These are phyloP conservation scores for Sanderia malayensis DNA, from an alignment of 30 jellyfish, hydroid and myxozoan genomes.

Conservation along the genomic window DNA sequence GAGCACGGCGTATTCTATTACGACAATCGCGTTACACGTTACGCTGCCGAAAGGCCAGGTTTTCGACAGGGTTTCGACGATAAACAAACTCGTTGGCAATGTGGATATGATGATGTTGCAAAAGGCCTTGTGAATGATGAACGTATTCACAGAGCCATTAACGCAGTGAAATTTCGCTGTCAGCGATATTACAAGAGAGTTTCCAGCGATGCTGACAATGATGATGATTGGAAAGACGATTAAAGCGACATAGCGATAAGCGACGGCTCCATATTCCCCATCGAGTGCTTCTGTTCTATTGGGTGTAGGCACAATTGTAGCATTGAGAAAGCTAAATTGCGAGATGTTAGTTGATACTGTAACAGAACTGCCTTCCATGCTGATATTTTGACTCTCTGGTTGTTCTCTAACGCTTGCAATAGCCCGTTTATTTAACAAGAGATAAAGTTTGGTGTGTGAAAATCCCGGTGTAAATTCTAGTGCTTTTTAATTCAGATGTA, in stretches of 20 bases:
- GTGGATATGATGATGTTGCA: slow-evolving; percentile 20
- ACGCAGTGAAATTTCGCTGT: slow-evolving; percentile 10
- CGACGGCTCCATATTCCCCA: too few species aligned
- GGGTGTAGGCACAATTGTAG: too few species aligned
- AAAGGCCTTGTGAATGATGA: slow-evolving; percentile 8
- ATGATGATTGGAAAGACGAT: not conserved
- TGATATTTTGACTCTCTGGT: too few species aligned
- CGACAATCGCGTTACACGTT: slow-evolving; percentile 16
- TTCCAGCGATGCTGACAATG: not conserved
- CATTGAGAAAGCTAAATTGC: too few species aligned
- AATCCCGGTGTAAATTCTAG: too few species aligned
- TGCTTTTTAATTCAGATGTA: too few species aligned
- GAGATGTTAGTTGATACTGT: too few species aligned
- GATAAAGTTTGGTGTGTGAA: too few species aligned
- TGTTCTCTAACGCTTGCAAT: too few species aligned
- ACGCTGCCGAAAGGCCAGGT: slow-evolving; percentile 23
- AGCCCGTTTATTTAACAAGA: too few species aligned
- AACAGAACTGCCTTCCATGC: too few species aligned
- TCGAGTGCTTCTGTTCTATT: too few species aligned
- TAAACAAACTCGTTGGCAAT: not conserved
- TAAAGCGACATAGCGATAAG: not conserved
- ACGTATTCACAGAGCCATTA: slow-evolving; percentile 7
- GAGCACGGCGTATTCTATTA: slow-evolving; percentile 13
- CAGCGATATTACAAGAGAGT: not conserved
- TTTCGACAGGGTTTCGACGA: slow-evolving; percentile 1